Base-by-base conservation (phyloP, 2,113 vertebrate species). In the Hemiscyllium ocellatum region DNA sequence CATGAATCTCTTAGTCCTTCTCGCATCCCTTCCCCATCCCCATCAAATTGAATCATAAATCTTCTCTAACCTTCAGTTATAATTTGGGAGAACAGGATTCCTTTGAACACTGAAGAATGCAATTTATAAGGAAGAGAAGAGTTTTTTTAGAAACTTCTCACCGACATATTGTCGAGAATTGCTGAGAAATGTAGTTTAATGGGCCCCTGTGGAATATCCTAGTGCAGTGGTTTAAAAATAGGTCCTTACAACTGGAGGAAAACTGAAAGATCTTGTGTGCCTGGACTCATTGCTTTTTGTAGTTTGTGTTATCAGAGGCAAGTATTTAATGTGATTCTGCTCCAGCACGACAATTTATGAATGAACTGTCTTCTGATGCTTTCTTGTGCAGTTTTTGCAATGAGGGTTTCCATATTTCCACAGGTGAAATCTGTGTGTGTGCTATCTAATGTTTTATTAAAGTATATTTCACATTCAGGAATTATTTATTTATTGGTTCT, bases 141-240 rank as follows among this genome's bases (percentile, higher is more conserved):
- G 4, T 13, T 19, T 66, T 68, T 66, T 93, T 66, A 65, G 7
- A 19, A 29, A 17, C n/a, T 61, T 61, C 52, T 33, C 87, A 19
- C 89, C 61, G 19, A 66, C 89, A 93, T 93, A 66, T 93, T 93
- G 89, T n/a, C n/a, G 19, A 93, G n/a, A 93, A 93, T 93, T 93
- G 89, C 89, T 90, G 61, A 93, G 89, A 93, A 93, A 68, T 93
- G 89, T 93, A 66, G 89, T 66, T 66, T 93, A 93, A 93, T 93
- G 61, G 89, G 61, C 65, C 89, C 33, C 89, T 66, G 61, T 20
- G 61, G 89, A 93, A 93, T 93, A 91, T 24, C n/a, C 89, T 1
- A 47, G 89, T 66, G 61, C n/a, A 61, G 33, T 61, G 33, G 29
- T 66, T 93, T 93, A 93, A 93, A 93, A 93, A 93, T 93, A 93